A percentile compares a stretch with the other conserved stretches of the same genome.
These are phyloP conservation scores for Alces alces DNA, from an alignment of 2,113 vertebrate species.

Conservation along the genomic window DNA sequence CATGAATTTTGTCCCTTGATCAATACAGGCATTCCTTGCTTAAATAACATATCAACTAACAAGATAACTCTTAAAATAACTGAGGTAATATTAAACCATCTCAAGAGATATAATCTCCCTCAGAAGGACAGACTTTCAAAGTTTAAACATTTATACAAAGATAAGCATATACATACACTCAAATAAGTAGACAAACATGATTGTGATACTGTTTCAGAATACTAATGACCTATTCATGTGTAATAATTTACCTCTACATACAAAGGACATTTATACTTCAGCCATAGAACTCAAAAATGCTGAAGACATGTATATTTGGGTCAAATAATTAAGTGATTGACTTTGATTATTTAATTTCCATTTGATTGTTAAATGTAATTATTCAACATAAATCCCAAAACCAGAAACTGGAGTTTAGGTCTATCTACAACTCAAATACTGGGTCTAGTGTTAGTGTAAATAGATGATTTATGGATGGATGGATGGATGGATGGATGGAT, in stretches of 20 bases:
- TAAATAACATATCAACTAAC: neutral
- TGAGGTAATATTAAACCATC: slow-evolving; percentile 24
- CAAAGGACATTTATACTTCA: neutral
- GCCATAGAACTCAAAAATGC: neutral
- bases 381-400: neutral
- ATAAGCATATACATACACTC: neutral
- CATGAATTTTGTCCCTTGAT: neutral
- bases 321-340: neutral
- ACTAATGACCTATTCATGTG: neutral
- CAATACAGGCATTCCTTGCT: neutral
- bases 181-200: neutral
- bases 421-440: neutral
- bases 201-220: neutral
- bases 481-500: neutral
- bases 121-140: neutral
- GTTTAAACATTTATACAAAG: neutral
- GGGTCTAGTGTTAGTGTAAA: neutral
- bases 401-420: neutral
- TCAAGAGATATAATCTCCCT: slow-evolving; percentile 12
- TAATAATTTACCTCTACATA: neutral
- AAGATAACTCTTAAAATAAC: slow-evolving; percentile 2
- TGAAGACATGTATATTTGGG: neutral
- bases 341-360: neutral
- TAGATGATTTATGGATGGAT: neutral
- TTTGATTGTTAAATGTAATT: neutral